Evolutionary conservation across 1,140 invertebrate species (phyloP), one percentile per base, ranked within the genome.

Genomic region (Bombus affinis): DNA sequence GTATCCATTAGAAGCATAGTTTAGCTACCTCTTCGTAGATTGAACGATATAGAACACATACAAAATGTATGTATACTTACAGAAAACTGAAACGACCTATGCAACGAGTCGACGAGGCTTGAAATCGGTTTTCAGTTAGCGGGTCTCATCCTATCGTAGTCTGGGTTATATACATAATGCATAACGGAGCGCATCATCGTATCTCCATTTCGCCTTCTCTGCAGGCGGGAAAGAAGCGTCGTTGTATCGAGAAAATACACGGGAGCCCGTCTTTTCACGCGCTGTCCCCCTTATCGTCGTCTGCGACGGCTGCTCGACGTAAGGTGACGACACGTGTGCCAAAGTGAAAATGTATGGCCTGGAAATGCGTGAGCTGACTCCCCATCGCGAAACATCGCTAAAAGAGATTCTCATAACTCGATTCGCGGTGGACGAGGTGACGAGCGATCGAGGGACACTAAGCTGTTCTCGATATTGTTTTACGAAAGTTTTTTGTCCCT

Each of bases 301-400:
- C 57, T 90, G 89, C 91, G 89, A 92, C 92, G 92, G 93, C 94
- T 94, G 93, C 89, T 90, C 91, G 92, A 92, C 92, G 92, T 93
- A 65, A 92, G 92, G 92, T 91, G 91, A 94, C 93, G 92, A 94
- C 95, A 95, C 93, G 93, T 95, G 95, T 92, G 94, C 93, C 93
- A 95, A 95, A 95, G 95, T 95, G 95, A 95, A 95, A 95, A 95
- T 94, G 93, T 95, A 95, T 95, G 90, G 92, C 91, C 87, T 74
- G 78, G 82, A 86, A 88, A 91, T 92, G 93, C 94, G 94, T 95
- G 94, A 94, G 93, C 81, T 88, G 93, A 94, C 94, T 92, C 68
- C 80, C 83, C 82, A 65, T 47, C 77, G 66, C 62, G 87, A 77
- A 74, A 86, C 86, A 79, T 70, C 59, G 78, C 71, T 78, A 74